Base-by-base conservation (phyloP, 2,113 vertebrate species). In the Channa argus region DNA sequence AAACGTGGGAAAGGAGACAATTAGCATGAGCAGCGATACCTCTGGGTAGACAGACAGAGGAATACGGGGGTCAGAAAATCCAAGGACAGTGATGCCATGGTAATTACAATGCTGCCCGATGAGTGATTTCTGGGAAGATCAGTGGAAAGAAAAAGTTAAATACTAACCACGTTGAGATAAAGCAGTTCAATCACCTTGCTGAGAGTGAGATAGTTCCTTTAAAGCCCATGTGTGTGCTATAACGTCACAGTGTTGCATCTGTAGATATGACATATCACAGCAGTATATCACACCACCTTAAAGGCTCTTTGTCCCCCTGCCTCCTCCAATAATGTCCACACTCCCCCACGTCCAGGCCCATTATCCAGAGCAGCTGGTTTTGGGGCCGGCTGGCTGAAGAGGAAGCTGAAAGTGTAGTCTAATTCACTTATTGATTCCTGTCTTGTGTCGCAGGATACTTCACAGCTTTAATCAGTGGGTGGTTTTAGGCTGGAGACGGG, bases 361-460 rank as follows among this genome's bases (percentile, higher is more conserved):
- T 92, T 93, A 91, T 86, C 83, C 69, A 3, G 77, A 92, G 91
- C 95, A 96, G 95, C 95, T 96, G 95, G 90, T 85, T 93, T 91
- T 84, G 93, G 95, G 91, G 62, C 90, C 85, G 91, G 90, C 92
- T 71, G 68, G 71, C 63, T 81, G 82, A 86, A 92, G 91, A 92
- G 93, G 94, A 94, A 93, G 94, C 93, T 93, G 71, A 92, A 92
- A 94, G 93, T 93, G 91, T 91, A 92, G 91, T 90, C 92, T 95
- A 94, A 96, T 96, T 95, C 94, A 95, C 95, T 96, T 96, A 96
- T 94, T 95, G 89, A 90, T 93, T 85, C 94, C 93, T 95, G 94
- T 93, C 92, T 93, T 88, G 89, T 94, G 94, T 93, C 94, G 95
- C 92, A 93, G 94, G 94, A 95, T 91, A 83, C 92, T 94, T 93